phyloP scores from a whole-genome alignment of 1,140 invertebrate species.

The Aphelinus atriplicis region DNA sequence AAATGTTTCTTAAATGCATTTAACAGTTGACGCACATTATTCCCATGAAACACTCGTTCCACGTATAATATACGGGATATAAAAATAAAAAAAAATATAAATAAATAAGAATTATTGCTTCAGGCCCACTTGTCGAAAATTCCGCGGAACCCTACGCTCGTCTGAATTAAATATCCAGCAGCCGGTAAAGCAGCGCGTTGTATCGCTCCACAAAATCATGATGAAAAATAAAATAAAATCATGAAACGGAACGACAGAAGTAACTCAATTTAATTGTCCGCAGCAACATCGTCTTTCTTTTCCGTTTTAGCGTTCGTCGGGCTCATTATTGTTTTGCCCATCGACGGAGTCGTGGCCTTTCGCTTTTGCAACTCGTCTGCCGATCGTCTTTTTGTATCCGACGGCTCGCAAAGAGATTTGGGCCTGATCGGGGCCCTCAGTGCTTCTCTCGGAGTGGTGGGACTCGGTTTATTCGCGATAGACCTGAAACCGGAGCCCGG shows the following conservation, averaged over 20 bases:
- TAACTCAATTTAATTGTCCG: neutral
- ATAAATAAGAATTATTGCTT: too few species aligned
- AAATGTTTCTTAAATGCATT: too few species aligned
- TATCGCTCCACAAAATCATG: too few species aligned
- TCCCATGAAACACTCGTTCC: neutral
- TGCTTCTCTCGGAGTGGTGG: slow-evolving; percentile 61
- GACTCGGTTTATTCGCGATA: slow-evolving; percentile 61
- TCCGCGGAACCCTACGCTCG: too few species aligned
- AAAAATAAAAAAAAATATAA: too few species aligned
- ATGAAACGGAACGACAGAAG: neutral
- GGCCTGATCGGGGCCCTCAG: slow-evolving; percentile 1
- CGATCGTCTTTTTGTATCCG: neutral
- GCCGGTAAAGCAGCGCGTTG: too few species aligned
- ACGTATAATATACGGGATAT: too few species aligned
- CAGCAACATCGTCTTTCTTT: neutral
- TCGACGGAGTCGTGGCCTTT: neutral
- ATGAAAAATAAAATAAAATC: too few species aligned
- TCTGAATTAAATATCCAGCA: too few species aligned
- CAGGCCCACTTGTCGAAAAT: too few species aligned
- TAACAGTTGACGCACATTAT: neutral
- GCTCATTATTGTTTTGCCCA: neutral
- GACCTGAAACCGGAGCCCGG: slow-evolving; percentile 66
- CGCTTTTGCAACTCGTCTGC: neutral
- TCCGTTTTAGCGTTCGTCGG: neutral
- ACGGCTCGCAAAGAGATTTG: slow-evolving; percentile 23